phyloP scores from a whole-genome alignment of 2,113 vertebrate species.

The Vulpes lagopus region DNA sequence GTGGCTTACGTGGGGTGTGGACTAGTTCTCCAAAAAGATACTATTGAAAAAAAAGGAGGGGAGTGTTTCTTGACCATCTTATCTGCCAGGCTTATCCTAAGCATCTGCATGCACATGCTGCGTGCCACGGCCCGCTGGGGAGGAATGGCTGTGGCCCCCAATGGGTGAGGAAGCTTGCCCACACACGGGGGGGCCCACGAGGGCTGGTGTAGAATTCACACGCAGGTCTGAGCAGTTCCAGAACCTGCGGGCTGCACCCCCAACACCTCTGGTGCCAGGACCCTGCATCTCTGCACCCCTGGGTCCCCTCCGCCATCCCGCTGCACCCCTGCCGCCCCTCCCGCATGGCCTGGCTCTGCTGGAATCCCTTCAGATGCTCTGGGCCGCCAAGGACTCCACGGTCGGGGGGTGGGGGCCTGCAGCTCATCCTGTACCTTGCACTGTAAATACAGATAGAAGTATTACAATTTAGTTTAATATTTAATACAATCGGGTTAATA shows the following conservation, averaged over 20 bases:
- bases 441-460: conserved; percentile 82
- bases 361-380: fast-evolving
- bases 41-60: no score
- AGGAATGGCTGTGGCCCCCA: neutral
- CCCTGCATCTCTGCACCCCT: no score
- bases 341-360: neutral
- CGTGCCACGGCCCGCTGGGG: neutral
- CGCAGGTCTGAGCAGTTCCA: fast-evolving
- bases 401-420: neutral
- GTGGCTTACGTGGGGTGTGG: fast-evolving
- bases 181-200: fast-evolving
- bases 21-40: neutral
- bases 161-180: neutral
- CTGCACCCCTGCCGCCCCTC: no score
- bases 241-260: neutral
- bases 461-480: conserved; percentile 85
- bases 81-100: fast-evolving
- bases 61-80: neutral
- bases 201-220: neutral
- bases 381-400: neutral
- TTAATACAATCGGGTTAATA: conserved; percentile 85
- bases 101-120: fast-evolving
- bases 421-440: neutral
- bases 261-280: no score
- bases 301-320: no score